Conservation (phyloP, 2,113 vertebrate genomes). For the Connochaetes taurinus region DNA sequence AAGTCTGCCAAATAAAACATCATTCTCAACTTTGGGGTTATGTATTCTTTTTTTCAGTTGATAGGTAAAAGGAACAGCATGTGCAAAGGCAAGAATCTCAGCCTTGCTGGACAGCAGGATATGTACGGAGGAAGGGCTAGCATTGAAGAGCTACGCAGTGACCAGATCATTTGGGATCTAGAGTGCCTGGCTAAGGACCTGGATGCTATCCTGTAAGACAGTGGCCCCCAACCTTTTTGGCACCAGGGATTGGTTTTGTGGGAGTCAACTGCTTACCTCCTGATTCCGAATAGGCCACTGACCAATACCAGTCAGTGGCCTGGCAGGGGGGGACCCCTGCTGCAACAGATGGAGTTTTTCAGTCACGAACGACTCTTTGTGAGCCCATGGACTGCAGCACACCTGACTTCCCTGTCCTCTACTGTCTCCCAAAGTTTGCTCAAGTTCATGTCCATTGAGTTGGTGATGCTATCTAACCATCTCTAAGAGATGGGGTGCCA, state of each 20-base stretch:
- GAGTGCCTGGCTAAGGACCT: not conserved
- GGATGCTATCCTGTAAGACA: not conserved
- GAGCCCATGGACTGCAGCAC: not conserved
- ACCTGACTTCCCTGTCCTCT: not conserved
- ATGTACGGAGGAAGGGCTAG: not conserved
- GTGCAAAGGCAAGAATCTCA: not conserved
- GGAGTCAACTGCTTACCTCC: not conserved
- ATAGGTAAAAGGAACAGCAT: not conserved
- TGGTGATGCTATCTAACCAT: not conserved
- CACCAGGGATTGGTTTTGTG: not conserved
- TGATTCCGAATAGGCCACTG: not conserved
- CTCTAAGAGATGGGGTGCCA: not conserved
- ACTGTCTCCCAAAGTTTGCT: not conserved
- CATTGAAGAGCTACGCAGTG: not conserved
- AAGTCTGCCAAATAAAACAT: not conserved
- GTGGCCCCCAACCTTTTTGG: not conserved
- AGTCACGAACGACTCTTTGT: not conserved
- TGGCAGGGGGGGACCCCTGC: not conserved
- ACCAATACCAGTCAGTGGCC: not conserved
- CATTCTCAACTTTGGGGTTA: not conserved
- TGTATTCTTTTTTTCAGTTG: not conserved
- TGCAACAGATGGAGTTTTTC: not conserved
- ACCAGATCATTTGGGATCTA: not conserved
- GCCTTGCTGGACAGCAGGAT: not conserved
- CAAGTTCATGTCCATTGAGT: not conserved